Evolutionary conservation across 2,888 invertebrate genomes (phyloP), one percentile per base, ranked within the genome.

Genomic region (Campaea margaritaria): DNA sequence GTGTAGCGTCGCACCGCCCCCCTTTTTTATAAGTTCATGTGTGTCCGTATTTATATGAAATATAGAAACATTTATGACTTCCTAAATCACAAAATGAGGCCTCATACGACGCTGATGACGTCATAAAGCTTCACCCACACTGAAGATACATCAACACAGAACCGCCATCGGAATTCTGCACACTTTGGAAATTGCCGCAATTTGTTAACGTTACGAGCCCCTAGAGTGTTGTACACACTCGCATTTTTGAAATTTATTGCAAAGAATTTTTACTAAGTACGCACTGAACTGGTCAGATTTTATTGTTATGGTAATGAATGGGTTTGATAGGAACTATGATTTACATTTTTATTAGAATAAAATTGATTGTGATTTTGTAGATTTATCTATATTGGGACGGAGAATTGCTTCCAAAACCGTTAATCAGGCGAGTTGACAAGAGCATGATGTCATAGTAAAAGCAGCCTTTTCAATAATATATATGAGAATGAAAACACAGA

Each of bases 161-260:
- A 80, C 80, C 76, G 76, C 82, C 78, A 81, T 83, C 77, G 81
- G 76, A 82, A 84, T 76, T 75, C 79, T 78, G 81, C 79, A 83
- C 78, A 80, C 81, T 83, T 85, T 83, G 83, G 79, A 81, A 82
- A 85, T 82, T 80, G 82, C 76, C 62, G 79, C 79, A 78, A 83
- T 86, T 85, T 85, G 83, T 86, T 85, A 81, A 78, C 78, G 76
- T 86, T 85, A 86, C 82, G 78, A 65, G 74, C 74, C 85, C 82
- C 84, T 45, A 34, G 79, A 69, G 85, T 63, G 76, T 74, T 68
- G 66, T 79, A 69, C 74, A 73, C 74, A 74, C 69, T 76, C 76
- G 70, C 76, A 77, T 79, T 78, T 82, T 79, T 68, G 58, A 74
- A 79, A 78, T 78, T 78, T 78, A 77, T 76, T 48, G 65, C 65